These are phyloP conservation scores for Ophion ventricosus DNA, from an alignment of 2,888 invertebrate genomes.

Conservation along the genomic window DNA sequence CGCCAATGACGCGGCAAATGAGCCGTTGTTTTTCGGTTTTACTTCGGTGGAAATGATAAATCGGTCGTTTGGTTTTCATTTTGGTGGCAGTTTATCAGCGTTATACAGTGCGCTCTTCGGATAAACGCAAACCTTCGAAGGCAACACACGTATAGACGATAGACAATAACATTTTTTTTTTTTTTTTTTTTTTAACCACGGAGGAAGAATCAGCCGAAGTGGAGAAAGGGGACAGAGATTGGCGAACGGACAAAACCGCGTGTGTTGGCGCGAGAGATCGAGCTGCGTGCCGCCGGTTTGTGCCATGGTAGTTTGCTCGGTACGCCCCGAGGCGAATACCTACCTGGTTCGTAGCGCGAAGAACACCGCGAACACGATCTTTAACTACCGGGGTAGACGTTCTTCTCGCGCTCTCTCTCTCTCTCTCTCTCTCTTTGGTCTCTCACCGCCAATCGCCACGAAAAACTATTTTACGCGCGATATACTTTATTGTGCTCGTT, in stretches of 20 bases:
- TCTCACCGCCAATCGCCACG: slow-evolving; percentile 5
- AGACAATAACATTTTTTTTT: slow-evolving; percentile 7
- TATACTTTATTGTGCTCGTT: not conserved
- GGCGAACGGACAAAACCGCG: slow-evolving; percentile 15
- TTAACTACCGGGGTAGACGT: slow-evolving; percentile 48
- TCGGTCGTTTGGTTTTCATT: too few species aligned
- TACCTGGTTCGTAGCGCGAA: slow-evolving; percentile 59
- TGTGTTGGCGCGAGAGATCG: slow-evolving; percentile 25
- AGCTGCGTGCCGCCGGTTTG: slow-evolving; percentile 43
- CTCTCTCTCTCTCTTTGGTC: slow-evolving; percentile 4
- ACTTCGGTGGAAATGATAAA: too few species aligned
- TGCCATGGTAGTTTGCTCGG: slow-evolving; percentile 47
- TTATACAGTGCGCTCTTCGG: too few species aligned
- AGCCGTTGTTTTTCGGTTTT: not conserved
- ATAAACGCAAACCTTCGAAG: too few species aligned
- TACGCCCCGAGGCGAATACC: slow-evolving; percentile 67
- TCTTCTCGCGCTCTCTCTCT: slow-evolving; percentile 17
- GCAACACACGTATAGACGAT: slow-evolving; percentile 20
- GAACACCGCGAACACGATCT: slow-evolving; percentile 51
- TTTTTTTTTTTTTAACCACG: too few species aligned
- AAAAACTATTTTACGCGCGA: not conserved
- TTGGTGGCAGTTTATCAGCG: too few species aligned
- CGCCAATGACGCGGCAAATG: not conserved
- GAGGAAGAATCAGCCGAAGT: slow-evolving; percentile 18
- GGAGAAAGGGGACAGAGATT: not conserved